Evolutionary conservation across 92 coral and sea anemone species (phyloP), one percentile per base, ranked within the genome.

Genomic region (Scolanthus callimorphus): DNA sequence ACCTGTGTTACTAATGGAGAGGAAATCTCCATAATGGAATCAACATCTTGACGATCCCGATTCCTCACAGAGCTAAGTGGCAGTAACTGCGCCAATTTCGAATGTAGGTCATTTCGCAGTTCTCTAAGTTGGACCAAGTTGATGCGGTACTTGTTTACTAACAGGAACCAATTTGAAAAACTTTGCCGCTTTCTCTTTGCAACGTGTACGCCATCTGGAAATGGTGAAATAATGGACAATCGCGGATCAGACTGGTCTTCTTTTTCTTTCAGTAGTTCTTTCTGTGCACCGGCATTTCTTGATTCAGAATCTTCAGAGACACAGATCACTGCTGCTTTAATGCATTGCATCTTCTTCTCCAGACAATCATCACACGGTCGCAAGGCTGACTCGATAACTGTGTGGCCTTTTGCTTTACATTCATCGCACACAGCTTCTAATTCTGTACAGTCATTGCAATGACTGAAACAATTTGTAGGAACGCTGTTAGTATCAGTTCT

Each of bases 11-110:
- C 77, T 1, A 11, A 31, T 68, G 71, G 77, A 69, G 25, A 23
- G 0, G 77, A 69, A 19, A 31, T 78, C 20, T 78, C 58, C 79
- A 78, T 70, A 0, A 78, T 29, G 0, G 85, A 78, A 0, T 74
- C 85, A 29, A 79, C 75, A 51, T 79, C 85, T 65, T 79, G 85
- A 31, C 65, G 80, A 79, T 79, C 85, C 11, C 80, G 75, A 79
- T 79, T 65, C 39, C 85, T 41, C 59, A 71, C 80, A 12, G 80
- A 45, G 31, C 75, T 53, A 22, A 79, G 48, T 24, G 85, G 80
- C 49, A 79, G 4, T 17, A 79, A 31, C 10, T 79, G 85, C 27
- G 75, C 76, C 0, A 71, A 29, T 15, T 45, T 44, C 3, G 85
- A 79, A 26, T 57, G 50, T 34, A 34, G 6, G 43, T 34, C 43